phyloP scores from a whole-genome alignment of 2,797 vertebrate species.

The Enoplosus armatus region DNA sequence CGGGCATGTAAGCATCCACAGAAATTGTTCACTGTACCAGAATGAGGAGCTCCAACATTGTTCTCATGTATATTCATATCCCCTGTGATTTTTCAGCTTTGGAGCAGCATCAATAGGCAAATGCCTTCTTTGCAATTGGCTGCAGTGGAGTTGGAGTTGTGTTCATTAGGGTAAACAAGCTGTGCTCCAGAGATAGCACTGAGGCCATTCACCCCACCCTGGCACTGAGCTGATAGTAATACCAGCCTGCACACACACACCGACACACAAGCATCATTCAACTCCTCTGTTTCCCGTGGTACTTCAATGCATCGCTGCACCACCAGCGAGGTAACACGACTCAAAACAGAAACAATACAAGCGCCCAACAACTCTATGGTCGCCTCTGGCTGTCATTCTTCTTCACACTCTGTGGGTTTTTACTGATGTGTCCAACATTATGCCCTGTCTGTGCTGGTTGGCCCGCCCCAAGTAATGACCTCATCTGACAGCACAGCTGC shows the following conservation, averaged over 20 bases:
- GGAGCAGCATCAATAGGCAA: slow-evolving; percentile 65
- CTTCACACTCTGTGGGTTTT: slow-evolving; percentile 61
- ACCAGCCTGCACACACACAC: slow-evolving; percentile 53
- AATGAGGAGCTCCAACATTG: slow-evolving; percentile 52
- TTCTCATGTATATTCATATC: slow-evolving; percentile 61
- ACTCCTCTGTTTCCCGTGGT: slow-evolving; percentile 46
- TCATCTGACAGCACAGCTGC: slow-evolving; percentile 78
- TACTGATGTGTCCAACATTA: slow-evolving; percentile 53
- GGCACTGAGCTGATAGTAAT: slow-evolving; percentile 71
- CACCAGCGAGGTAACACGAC: slow-evolving; percentile 40
- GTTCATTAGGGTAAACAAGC: slow-evolving; percentile 81
- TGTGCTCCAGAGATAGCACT: slow-evolving; percentile 79
- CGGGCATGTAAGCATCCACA: slow-evolving; percentile 33
- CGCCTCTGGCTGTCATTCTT: slow-evolving; percentile 46
- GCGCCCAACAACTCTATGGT: slow-evolving; percentile 19
- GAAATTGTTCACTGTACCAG: slow-evolving; percentile 30
- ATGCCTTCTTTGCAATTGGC: slow-evolving; percentile 61
- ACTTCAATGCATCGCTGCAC: slow-evolving; percentile 59
- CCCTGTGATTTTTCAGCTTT: slow-evolving; percentile 44
- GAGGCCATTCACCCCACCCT: slow-evolving; percentile 69
- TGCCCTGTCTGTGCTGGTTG: slow-evolving; percentile 54
- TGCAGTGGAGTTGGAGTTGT: slow-evolving; percentile 68
- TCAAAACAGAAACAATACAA: slow-evolving; percentile 54
- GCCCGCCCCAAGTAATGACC: slow-evolving; percentile 72
- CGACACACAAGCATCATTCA: slow-evolving; percentile 60